A percentile compares a stretch with the other conserved stretches of the same genome.
Conservation (phyloP, 2,888 invertebrate genomes). For the Drosophila atroscutellata region DNA sequence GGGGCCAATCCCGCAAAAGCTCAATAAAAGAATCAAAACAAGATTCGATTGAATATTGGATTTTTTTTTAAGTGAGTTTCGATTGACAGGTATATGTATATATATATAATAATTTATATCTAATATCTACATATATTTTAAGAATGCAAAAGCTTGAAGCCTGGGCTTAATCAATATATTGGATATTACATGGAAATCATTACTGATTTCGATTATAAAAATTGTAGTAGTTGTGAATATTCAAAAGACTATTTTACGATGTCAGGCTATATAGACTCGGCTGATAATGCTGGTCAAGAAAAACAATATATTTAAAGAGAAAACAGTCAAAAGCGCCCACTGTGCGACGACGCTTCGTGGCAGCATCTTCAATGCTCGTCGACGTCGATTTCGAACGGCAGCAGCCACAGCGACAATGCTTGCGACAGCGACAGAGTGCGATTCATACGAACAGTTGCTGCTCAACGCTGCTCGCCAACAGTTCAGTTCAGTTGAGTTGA, state of each 20-base stretch:
- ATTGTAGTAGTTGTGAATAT: not conserved
- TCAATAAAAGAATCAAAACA: not conserved
- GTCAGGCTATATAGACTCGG: not conserved
- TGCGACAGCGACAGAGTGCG: constrained; percentile 14
- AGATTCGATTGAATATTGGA: not conserved
- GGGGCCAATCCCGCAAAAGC: not conserved
- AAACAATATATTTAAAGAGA: too few relatives aligned
- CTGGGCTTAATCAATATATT: not conserved
- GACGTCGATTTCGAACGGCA: constrained; percentile 2
- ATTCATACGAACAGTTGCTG: constrained; percentile 44
- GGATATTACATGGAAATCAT: not conserved
- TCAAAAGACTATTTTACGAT: not conserved
- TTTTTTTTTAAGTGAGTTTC: not conserved
- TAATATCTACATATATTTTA: not conserved
- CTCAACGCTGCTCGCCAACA: constrained; percentile 44
- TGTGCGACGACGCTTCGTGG: constrained; percentile 12
- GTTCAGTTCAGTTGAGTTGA: constrained; percentile 30
- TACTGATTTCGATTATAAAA: not conserved
- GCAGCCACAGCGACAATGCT: constrained; percentile 1
- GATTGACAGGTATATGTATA: not conserved
- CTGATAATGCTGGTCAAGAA: not conserved
- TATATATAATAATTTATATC: not conserved
- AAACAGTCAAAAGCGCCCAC: not conserved
- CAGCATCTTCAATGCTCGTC: constrained; percentile 27
- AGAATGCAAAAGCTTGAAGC: not conserved